Evolutionary conservation across 2,888 invertebrate genomes (phyloP).

Genomic region (Unio delphinus): DNA sequence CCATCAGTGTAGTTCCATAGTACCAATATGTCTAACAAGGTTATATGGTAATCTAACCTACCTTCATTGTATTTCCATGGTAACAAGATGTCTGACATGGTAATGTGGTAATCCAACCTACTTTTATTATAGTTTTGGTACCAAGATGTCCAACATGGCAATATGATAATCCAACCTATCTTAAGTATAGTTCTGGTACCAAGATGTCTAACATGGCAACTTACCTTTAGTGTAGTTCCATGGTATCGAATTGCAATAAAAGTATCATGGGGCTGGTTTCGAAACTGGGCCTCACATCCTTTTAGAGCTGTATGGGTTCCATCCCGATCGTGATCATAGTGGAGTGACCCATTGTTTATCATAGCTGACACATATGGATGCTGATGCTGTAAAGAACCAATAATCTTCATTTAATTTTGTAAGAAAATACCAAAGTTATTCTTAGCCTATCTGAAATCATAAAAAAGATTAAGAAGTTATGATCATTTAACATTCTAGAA

Average conservation of each 20-base stretch:
- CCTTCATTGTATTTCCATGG: slow-evolving; percentile 87
- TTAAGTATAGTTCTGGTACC: slow-evolving; percentile 93
- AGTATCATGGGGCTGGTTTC: slow-evolving; percentile 92
- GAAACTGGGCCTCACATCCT: slow-evolving; percentile 96
- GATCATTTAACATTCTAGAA: too few relatives aligned
- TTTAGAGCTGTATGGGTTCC: slow-evolving; percentile 98
- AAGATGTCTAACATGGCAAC: slow-evolving; percentile 75
- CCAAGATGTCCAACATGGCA: slow-evolving; percentile 76
- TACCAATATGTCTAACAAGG: slow-evolving; percentile 81
- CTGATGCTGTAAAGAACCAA: slow-evolving; percentile 82
- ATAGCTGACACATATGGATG: slow-evolving; percentile 99
- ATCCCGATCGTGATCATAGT: slow-evolving; percentile 98
- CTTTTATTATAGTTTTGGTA: slow-evolving; percentile 89
- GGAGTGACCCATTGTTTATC: slow-evolving; percentile 95
- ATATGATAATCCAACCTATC: slow-evolving; percentile 68
- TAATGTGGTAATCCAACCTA: not conserved
- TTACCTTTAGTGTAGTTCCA: slow-evolving; percentile 86
- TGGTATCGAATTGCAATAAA: slow-evolving; percentile 92
- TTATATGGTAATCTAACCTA: slow-evolving; percentile 42
- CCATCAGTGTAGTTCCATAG: slow-evolving; percentile 87
- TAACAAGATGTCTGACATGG: slow-evolving; percentile 81
- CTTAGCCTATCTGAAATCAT: not conserved
- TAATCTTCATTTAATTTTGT: not conserved
- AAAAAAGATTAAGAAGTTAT: not conserved
- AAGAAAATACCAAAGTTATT: not conserved